Percentiles rank a stretch among this genome's conserved stretches.
phyloP scores from a whole-genome alignment of 2,113 vertebrate species.

The Salvelinus fontinalis region DNA sequence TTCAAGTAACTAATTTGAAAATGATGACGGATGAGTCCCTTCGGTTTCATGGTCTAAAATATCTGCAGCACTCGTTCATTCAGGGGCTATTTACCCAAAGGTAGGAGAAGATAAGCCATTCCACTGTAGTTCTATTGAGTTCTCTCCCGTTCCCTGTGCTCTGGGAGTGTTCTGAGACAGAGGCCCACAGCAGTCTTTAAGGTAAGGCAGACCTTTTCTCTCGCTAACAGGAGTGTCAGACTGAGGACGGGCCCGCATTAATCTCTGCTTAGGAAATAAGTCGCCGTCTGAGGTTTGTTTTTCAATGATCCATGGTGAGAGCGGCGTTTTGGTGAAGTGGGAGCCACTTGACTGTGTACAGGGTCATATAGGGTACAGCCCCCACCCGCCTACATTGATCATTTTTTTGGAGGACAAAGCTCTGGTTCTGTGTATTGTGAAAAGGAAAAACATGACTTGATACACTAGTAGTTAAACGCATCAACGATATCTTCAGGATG shows the following conservation, averaged over 20 bases:
- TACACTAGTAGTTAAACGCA: conserved; percentile 11
- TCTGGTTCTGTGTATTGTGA: too few species aligned
- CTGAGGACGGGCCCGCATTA: background rate
- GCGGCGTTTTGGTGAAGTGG: too few species aligned
- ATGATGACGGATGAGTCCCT: background rate
- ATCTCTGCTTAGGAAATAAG: background rate
- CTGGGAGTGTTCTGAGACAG: background rate
- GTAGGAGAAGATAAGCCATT: background rate
- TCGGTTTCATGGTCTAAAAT: background rate
- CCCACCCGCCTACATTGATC: too few species aligned
- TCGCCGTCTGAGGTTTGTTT: too few species aligned
- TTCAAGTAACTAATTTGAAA: background rate
- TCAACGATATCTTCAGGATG: conserved; percentile 6
- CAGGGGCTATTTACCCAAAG: background rate
- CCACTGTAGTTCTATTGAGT: background rate
- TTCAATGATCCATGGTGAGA: too few species aligned
- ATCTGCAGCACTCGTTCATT: background rate
- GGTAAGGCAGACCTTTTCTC: background rate
- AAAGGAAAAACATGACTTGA: too few species aligned
- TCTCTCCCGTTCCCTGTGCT: background rate
- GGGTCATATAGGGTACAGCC: too few species aligned
- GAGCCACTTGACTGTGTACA: too few species aligned
- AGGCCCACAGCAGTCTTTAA: too few species aligned
- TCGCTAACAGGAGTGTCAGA: conserved; percentile 4
- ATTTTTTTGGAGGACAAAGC: too few species aligned